Conservation (phyloP, 2,113 vertebrate genomes). For the Sceloporus undulatus region DNA sequence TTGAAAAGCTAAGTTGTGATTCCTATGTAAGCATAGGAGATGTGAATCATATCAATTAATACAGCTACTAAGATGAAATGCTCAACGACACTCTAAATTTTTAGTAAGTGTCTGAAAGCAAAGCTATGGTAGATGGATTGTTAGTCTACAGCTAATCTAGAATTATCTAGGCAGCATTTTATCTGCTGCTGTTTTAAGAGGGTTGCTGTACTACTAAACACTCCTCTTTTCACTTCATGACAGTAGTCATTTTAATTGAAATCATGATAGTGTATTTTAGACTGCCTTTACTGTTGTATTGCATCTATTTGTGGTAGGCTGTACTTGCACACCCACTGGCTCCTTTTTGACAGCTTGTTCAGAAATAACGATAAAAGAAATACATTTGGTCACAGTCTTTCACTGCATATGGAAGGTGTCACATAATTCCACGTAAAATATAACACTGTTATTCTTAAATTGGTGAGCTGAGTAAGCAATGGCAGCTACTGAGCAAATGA, state of each 20-base stretch:
- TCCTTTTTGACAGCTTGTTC: neutral
- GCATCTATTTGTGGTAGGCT: neutral
- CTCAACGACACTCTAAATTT: no score
- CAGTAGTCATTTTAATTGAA: neutral
- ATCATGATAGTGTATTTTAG: neutral
- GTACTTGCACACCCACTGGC: neutral
- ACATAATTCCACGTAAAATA: neutral
- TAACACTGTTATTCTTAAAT: neutral
- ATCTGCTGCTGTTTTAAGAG: neutral
- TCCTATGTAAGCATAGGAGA: no score
- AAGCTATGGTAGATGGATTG: no score
- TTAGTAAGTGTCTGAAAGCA: no score
- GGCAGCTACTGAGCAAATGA: neutral
- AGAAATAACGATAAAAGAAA: neutral
- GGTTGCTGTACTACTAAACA: neutral
- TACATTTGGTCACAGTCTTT: neutral
- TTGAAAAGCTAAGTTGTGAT: no score
- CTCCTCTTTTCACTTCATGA: no score
- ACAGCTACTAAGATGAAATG: no score
- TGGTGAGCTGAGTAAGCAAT: neutral
- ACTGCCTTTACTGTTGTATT: neutral
- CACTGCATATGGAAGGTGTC: neutral
- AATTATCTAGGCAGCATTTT: neutral
- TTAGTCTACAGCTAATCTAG: neutral
- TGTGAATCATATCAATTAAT: no score